These are phyloP conservation scores for Steinernema feltiae DNA, from an alignment of 1,140 invertebrate species.

Conservation along the genomic window DNA sequence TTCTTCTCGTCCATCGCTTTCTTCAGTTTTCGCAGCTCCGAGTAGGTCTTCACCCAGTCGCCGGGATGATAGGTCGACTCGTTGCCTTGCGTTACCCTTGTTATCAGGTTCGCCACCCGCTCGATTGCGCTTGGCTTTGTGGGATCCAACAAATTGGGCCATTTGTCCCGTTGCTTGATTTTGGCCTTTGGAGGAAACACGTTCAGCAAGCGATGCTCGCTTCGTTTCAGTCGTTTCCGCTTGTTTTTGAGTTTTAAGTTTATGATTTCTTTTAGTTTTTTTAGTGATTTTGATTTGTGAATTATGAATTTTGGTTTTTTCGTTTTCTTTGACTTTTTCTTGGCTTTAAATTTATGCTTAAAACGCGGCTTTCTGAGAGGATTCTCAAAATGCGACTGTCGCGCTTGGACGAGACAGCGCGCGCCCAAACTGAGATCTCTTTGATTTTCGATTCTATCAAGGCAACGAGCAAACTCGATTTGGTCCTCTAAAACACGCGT, in stretches of 20 bases:
- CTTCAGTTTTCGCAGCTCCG: slow-evolving; percentile 40
- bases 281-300: too few relatives aligned
- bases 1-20: slow-evolving; percentile 42
- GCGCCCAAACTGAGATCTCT: too few relatives aligned
- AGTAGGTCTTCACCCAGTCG: slow-evolving; percentile 49
- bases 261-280: background rate
- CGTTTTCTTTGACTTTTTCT: too few relatives aligned
- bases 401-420: too few relatives aligned
- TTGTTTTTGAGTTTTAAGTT: background rate
- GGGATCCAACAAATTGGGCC: background rate
- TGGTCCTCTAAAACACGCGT: too few relatives aligned
- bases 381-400: too few relatives aligned
- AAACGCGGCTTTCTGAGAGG: too few relatives aligned
- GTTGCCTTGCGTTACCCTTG: background rate
- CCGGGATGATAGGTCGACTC: background rate
- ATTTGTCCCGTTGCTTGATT: background rate
- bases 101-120: slow-evolving; percentile 40
- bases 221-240: background rate
- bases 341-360: too few relatives aligned
- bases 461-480: too few relatives aligned
- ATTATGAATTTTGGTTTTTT: too few relatives aligned
- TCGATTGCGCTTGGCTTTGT: slow-evolving; percentile 11
- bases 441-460: too few relatives aligned
- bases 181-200: background rate
- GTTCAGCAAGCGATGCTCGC: background rate